A percentile compares a stretch with the other conserved stretches of the same genome.
Conservation (phyloP, 2,888 invertebrate genomes). For the Eilema caniola region DNA sequence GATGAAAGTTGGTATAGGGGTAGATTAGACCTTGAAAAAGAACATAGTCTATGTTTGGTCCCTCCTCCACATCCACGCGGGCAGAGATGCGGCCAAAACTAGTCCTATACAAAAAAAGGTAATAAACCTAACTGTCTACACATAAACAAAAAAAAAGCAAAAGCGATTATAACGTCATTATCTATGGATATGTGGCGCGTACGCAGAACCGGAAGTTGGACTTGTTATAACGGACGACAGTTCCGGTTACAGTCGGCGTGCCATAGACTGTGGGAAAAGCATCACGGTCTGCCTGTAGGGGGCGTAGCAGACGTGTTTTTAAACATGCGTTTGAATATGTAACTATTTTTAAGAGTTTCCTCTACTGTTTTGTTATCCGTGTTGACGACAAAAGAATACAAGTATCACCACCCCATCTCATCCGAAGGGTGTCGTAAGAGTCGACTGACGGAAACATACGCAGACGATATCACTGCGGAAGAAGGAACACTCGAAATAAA, state of each 20-base stretch:
- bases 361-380: not conserved
- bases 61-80: no score
- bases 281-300: slow-evolving; percentile 5
- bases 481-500: no score
- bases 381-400: no score
- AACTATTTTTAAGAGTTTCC: not conserved
- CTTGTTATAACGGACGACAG: slow-evolving; percentile 50
- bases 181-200: slow-evolving; percentile 27
- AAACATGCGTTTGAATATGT: not conserved
- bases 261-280: slow-evolving; percentile 24
- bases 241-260: slow-evolving; percentile 45
- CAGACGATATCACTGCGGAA: no score
- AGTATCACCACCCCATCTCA: no score
- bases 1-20: no score
- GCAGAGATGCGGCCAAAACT: no score
- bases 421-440: no score
- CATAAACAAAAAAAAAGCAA: slow-evolving; percentile 16
- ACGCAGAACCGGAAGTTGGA: slow-evolving; percentile 42
- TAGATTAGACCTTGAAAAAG: no score
- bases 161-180: slow-evolving; percentile 48
- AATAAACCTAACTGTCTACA: not conserved
- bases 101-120: no score
- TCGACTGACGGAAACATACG: no score
- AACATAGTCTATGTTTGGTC: no score
- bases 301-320: slow-evolving; percentile 5